These are phyloP conservation scores for Drosophila peninsularis DNA, from an alignment of 2,888 invertebrate genomes.

Conservation along the genomic window DNA sequence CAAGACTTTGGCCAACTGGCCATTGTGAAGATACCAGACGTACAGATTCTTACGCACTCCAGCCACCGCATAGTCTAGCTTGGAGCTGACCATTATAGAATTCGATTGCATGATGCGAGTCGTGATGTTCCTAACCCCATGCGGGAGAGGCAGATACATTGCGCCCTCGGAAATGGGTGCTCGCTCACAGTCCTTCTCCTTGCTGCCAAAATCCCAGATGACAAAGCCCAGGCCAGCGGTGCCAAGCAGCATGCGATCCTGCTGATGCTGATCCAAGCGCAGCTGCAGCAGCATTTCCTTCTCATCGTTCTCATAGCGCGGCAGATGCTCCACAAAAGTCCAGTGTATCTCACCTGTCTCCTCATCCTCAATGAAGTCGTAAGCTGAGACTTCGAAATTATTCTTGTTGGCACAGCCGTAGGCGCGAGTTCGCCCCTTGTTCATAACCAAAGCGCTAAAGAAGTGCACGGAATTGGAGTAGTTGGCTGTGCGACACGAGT, in stretches of 20 bases:
- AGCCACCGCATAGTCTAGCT: slow-evolving; percentile 96
- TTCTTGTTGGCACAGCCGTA: slow-evolving; percentile 90
- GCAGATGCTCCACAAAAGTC: slow-evolving; percentile 87
- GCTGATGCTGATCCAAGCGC: slow-evolving; percentile 90
- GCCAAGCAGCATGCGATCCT: slow-evolving; percentile 91
- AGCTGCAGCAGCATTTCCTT: slow-evolving; percentile 92
- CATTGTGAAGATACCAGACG: slow-evolving; percentile 94
- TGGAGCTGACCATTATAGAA: slow-evolving; percentile 95
- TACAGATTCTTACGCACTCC: slow-evolving; percentile 98
- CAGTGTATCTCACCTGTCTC: slow-evolving; percentile 84
- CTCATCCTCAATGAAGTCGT: slow-evolving; percentile 71
- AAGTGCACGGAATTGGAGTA: slow-evolving; percentile 72
- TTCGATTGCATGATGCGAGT: slow-evolving; percentile 95
- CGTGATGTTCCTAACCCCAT: slow-evolving; percentile 96
- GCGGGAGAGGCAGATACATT: slow-evolving; percentile 90
- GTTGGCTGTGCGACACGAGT: slow-evolving; percentile 85
- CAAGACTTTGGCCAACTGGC: slow-evolving; percentile 93
- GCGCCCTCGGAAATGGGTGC: slow-evolving; percentile 86
- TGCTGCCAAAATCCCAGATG: slow-evolving; percentile 90
- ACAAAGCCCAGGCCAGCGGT: slow-evolving; percentile 94
- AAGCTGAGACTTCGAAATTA: slow-evolving; percentile 86
- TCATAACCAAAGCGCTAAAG: slow-evolving; percentile 88
- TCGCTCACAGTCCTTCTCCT: slow-evolving; percentile 84
- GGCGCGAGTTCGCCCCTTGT: slow-evolving; percentile 88
- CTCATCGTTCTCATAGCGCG: slow-evolving; percentile 89